These are phyloP conservation scores for Chymomyza caudatula DNA, from an alignment of 2,888 invertebrate genomes.

Conservation along the genomic window DNA sequence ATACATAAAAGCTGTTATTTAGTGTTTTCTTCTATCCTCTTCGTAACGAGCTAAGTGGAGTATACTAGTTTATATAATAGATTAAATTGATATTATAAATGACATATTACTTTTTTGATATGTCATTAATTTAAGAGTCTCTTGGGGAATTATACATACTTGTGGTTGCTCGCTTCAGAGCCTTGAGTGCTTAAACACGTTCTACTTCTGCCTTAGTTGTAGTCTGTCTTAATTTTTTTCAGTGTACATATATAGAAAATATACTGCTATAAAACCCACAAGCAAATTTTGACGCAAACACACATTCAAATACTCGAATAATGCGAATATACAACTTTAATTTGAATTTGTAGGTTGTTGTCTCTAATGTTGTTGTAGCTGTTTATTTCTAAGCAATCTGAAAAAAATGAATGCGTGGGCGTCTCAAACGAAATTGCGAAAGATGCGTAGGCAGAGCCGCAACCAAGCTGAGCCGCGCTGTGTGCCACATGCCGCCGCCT, in stretches of 20 bases:
- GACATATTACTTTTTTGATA: no score
- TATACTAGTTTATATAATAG: no score
- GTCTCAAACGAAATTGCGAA: conserved; percentile 72
- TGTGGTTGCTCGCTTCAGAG: no score
- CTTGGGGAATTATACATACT: no score
- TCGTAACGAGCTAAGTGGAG: no score
- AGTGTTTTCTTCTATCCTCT: no score
- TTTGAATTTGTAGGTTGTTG: conserved; percentile 57
- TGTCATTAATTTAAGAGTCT: no score
- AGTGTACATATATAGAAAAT: not conserved
- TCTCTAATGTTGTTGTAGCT: conserved; percentile 11
- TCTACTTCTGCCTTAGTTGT: no score
- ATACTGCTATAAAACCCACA: not conserved
- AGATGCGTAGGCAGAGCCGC: conserved; percentile 61
- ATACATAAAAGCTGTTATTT: no score
- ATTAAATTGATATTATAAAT: no score
- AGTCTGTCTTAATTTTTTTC: not conserved
- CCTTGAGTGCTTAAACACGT: no score
- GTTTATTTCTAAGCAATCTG: conserved; percentile 67
- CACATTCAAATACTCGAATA: conserved; percentile 24
- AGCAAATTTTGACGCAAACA: conserved; percentile 9
- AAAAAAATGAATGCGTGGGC: conserved; percentile 54
- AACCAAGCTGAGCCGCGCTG: conserved; percentile 8
- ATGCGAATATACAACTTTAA: conserved; percentile 46
- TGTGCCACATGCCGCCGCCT: not conserved